These are phyloP conservation scores for Pocillopora damicornis DNA, from an alignment of 64 coral and sea anemone species.

Conservation along the genomic window DNA sequence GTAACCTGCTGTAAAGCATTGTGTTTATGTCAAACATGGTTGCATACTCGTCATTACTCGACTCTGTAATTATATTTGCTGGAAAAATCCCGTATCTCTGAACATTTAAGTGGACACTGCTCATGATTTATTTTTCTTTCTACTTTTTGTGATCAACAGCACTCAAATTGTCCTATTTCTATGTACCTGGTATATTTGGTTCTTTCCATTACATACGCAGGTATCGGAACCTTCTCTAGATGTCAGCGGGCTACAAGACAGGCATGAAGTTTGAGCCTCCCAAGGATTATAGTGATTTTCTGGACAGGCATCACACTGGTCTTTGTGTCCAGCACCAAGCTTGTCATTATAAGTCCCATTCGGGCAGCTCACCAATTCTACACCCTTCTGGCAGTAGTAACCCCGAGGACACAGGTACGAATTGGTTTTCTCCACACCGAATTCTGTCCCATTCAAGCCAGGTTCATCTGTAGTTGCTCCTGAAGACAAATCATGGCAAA, in stretches of 20 bases:
- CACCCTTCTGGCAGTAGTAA: conserved; percentile 79
- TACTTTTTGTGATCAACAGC: background rate
- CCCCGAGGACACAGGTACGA: conserved; percentile 79
- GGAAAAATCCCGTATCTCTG: too few species aligned
- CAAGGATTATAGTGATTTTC: conserved; percentile 69
- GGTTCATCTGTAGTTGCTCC: conserved; percentile 93
- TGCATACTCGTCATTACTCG: too few species aligned
- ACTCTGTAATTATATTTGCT: too few species aligned
- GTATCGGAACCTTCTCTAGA: conserved; percentile 62
- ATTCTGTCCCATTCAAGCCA: conserved; percentile 54
- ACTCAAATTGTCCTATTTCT: background rate
- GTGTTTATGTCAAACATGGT: too few species aligned
- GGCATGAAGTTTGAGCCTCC: conserved; percentile 67
- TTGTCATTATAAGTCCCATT: conserved; percentile 84
- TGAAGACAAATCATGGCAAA: conserved; percentile 25
- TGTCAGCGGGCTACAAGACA: conserved; percentile 66
- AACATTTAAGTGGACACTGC: too few species aligned
- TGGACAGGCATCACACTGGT: background rate
- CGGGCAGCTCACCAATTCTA: conserved; percentile 38
- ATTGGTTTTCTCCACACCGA: conserved; percentile 74
- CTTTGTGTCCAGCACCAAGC: conserved; percentile 36
- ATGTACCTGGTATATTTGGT: conserved; percentile 89
- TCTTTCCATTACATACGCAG: conserved; percentile 76
- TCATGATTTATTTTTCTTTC: too few species aligned
- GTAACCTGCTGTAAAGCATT: too few species aligned